These are phyloP conservation scores for Pelodytes ibericus DNA, from an alignment of 2,797 vertebrate genomes.

Conservation along the genomic window DNA sequence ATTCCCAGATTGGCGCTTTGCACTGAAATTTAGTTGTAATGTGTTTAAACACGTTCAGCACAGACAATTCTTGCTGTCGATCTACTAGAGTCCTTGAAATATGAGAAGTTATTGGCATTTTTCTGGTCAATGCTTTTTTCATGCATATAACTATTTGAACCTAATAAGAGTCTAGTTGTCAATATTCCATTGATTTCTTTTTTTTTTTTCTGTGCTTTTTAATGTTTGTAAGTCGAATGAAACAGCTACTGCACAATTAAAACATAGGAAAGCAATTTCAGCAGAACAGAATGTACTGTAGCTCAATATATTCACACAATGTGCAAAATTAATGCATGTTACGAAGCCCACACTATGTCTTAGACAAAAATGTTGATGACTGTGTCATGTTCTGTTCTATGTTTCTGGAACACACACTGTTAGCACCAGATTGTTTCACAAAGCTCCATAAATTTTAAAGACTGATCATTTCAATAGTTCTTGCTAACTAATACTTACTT, in stretches of 20 bases:
- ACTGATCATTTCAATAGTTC: background rate
- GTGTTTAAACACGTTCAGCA: too few species aligned
- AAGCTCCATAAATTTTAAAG: background rate
- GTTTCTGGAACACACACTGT: slow-evolving; percentile 34
- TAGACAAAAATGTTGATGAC: slow-evolving; percentile 21
- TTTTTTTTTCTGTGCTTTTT: background rate
- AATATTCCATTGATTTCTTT: slow-evolving; percentile 1
- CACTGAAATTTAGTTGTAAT: too few species aligned
- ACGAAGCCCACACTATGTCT: slow-evolving; percentile 46
- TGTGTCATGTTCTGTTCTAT: slow-evolving; percentile 42
- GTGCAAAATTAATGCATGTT: slow-evolving; percentile 36
- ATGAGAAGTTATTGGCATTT: too few species aligned
- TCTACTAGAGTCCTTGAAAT: too few species aligned
- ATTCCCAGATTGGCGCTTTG: too few species aligned
- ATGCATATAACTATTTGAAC: background rate
- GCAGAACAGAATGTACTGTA: slow-evolving; percentile 31
- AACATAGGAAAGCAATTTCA: slow-evolving; percentile 10
- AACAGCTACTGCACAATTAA: slow-evolving; percentile 17
- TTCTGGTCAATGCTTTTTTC: background rate
- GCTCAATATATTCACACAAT: slow-evolving; percentile 33
- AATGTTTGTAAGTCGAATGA: slow-evolving; percentile 9
- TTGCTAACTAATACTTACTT: too few species aligned
- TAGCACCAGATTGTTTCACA: slow-evolving; percentile 34
- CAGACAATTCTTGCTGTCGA: too few species aligned
- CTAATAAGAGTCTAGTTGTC: background rate